These are phyloP conservation scores for Rhagonycha lutea DNA, from an alignment of 2,888 invertebrate species.

Conservation along the genomic window DNA sequence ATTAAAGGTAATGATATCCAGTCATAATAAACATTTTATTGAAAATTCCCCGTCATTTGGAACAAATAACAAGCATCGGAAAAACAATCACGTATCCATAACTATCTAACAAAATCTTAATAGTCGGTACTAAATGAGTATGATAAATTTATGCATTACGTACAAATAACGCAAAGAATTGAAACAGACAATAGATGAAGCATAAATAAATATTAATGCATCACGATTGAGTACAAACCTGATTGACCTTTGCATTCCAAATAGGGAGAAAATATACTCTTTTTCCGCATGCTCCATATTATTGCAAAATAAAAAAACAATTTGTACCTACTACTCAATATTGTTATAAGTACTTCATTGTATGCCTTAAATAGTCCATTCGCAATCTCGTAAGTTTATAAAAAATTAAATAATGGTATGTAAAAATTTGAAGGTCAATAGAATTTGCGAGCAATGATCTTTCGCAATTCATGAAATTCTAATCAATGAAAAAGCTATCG, in stretches of 20 bases:
- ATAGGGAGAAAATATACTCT: constrained; percentile 25
- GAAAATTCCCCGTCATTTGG: background rate
- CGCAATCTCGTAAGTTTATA: background rate
- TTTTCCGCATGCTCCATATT: constrained; percentile 23
- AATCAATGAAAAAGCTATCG: background rate
- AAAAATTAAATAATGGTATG: background rate
- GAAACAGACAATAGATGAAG: constrained; percentile 12
- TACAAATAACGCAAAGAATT: background rate
- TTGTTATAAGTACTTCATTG: background rate
- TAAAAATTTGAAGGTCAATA: background rate
- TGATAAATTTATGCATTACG: background rate
- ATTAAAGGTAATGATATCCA: background rate
- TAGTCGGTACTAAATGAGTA: background rate
- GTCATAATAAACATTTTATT: background rate
- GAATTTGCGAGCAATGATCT: background rate
- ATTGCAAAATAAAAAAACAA: background rate
- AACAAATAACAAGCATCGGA: background rate
- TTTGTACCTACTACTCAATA: background rate
- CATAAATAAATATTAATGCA: constrained; percentile 11
- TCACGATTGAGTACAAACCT: constrained; percentile 9
- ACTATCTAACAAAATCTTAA: background rate
- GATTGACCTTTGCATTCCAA: constrained; percentile 24
- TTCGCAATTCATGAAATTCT: background rate
- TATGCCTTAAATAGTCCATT: background rate
- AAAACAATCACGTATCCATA: background rate